Evolutionary conservation across 2,113 vertebrate species (phyloP).

Genomic region (Pycnonotus jocosus): DNA sequence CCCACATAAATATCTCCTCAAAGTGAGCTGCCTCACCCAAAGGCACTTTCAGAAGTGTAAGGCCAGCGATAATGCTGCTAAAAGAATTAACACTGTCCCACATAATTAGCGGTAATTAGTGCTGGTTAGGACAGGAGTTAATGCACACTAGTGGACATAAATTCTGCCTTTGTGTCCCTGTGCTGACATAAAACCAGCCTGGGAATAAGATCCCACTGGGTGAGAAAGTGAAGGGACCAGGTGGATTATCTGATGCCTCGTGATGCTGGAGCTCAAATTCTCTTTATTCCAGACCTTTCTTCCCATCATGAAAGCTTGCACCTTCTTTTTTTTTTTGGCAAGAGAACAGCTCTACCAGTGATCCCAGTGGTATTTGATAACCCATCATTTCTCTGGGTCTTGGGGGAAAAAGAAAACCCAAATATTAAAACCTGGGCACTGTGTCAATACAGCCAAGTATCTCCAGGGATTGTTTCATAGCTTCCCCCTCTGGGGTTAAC

Average conservation of each 20-base stretch:
- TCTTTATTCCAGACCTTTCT: neutral
- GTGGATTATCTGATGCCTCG: neutral
- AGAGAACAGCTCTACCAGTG: neutral
- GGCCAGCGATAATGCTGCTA: neutral
- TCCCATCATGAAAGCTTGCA: neutral
- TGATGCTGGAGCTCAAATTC: neutral
- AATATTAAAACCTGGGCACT: neutral
- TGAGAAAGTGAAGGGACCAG: neutral
- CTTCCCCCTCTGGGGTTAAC: conserved; percentile 16
- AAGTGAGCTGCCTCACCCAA: conserved; percentile 45
- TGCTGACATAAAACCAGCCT: neutral
- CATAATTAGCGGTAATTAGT: conserved; percentile 44
- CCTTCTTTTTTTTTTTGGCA: neutral
- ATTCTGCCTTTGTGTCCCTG: neutral
- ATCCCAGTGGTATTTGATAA: neutral
- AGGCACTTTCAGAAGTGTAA: conserved; percentile 46
- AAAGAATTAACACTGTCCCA: conserved; percentile 49
- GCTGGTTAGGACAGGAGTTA: conserved; percentile 50
- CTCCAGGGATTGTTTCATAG: conserved; percentile 37
- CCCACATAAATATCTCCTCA: conserved; percentile 36
- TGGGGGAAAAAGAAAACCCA: neutral
- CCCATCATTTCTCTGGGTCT: neutral
- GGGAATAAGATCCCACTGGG: neutral
- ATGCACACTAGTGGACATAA: conserved; percentile 10
- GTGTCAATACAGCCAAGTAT: neutral